Base-by-base conservation (phyloP, 2,113 vertebrate genomes). In the Hemiprocne comata region DNA sequence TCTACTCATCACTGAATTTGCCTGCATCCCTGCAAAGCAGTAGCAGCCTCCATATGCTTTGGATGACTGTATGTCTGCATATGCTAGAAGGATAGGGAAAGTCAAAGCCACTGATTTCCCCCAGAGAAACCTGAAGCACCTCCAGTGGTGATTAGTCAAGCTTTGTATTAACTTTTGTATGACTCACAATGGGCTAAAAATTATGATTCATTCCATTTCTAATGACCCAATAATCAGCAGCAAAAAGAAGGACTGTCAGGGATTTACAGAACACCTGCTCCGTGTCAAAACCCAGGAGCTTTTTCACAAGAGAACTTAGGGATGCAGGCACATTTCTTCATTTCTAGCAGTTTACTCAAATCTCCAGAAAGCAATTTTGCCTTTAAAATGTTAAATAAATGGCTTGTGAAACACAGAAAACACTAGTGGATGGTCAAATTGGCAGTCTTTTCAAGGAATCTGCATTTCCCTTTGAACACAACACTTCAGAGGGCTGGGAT, bases 1-100 rank as follows among this genome's bases (percentile, higher is more conserved):
- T 76, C 3, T 36, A 34, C 33, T 38, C 0, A 0, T 18, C 29
- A 23, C 17, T 58, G 58, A 25, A n/a, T 51, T 23, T 33, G 20
- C 36, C 20, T 65, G 12, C 33, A 70, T 9, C 26, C 12, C 67
- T 76, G 29, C 11, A 71, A 50, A 76, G 40, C n/a, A 21, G 2
- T 9, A 76, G 12, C 10, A 80, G 58, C 46, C 24, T 75, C 13
- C 16, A 29, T 18, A 7, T 34, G 24, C 14, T 86, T 66, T 72
- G 17, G 26, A 62, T 31, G 57, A 21, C 55, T 58, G 10, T 28
- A 70, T 11, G 21, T 66, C 23, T 88, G 28, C 21, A 3, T 46
- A 9, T 44, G 10, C 11, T 60, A 42, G n/a, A 85, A 67, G 5
- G 9, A 54, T 69, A 26, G 26, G 8, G 62, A 86, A 81, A 61